A percentile compares a stretch with the other conserved stretches of the same genome.
These are phyloP conservation scores for Pseudopipra pipra DNA, from an alignment of 2,113 vertebrate species.

Conservation along the genomic window DNA sequence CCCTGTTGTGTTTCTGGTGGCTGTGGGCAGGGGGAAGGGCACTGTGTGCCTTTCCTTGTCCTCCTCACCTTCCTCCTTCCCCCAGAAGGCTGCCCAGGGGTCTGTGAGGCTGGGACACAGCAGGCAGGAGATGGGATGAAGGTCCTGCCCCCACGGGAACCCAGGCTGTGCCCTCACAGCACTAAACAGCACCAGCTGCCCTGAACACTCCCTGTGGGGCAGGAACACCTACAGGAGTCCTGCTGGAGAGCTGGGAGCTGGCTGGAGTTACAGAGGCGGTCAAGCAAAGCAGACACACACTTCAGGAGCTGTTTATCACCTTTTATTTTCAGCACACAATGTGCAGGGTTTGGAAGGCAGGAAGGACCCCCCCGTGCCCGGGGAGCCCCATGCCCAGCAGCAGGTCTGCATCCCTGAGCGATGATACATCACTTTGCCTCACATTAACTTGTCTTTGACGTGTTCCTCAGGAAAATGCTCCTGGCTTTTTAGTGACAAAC, in stretches of 20 bases:
- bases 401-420: background rate
- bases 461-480: background rate
- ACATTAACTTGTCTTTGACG: accelerated
- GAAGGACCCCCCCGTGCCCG: accelerated
- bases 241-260: background rate
- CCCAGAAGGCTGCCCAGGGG: background rate
- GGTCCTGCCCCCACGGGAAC: background rate
- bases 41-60: background rate
- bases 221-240: too few species aligned
- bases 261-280: background rate
- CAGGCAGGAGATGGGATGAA: background rate
- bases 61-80: background rate
- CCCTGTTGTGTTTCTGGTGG: background rate
- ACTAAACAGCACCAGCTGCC: background rate
- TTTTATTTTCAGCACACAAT: background rate
- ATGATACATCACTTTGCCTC: accelerated
- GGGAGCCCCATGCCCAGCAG: background rate
- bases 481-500: background rate
- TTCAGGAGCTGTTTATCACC: background rate
- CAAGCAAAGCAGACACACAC: accelerated
- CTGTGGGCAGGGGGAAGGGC: background rate
- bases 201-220: accelerated
- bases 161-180: background rate
- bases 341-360: background rate
- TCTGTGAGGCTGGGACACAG: too few species aligned